Evolutionary conservation across 2,888 invertebrate genomes (phyloP).

Genomic region (Metalampra italica): DNA sequence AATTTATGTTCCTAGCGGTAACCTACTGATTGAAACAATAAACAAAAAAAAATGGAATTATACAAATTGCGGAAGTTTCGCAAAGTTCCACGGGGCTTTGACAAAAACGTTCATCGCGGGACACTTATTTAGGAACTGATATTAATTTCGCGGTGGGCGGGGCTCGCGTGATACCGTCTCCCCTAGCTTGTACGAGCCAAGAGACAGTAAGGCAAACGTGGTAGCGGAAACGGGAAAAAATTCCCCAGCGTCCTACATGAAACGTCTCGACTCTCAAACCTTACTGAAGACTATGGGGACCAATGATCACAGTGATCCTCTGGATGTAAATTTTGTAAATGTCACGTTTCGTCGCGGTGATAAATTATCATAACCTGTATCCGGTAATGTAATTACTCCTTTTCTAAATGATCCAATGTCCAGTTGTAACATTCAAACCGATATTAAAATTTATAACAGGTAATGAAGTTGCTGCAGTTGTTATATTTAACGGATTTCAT

Average conservation of each 20-base stretch:
- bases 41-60: not conserved
- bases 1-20: not conserved
- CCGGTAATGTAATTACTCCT: too few relatives aligned
- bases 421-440: too few relatives aligned
- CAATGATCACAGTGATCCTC: too few relatives aligned
- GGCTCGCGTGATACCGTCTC: conserved; percentile 47
- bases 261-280: too few relatives aligned
- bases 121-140: conserved; percentile 67
- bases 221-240: conserved; percentile 18
- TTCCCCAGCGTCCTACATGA: conserved; percentile 11
- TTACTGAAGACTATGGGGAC: too few relatives aligned
- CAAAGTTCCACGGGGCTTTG: conserved; percentile 7
- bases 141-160: conserved; percentile 63
- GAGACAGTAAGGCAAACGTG: conserved; percentile 25
- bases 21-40: not conserved
- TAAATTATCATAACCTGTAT: too few relatives aligned
- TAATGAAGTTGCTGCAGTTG: too few relatives aligned
- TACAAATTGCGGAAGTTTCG: conserved; percentile 14
- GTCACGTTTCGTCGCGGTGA: too few relatives aligned
- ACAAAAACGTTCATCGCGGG: conserved; percentile 53
- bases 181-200: conserved; percentile 29
- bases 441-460: too few relatives aligned
- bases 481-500: too few relatives aligned
- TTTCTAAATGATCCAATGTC: too few relatives aligned
- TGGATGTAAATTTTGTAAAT: too few relatives aligned